These are phyloP conservation scores for Rhynchomys soricoides DNA, from an alignment of 2,113 vertebrate genomes.

Conservation along the genomic window DNA sequence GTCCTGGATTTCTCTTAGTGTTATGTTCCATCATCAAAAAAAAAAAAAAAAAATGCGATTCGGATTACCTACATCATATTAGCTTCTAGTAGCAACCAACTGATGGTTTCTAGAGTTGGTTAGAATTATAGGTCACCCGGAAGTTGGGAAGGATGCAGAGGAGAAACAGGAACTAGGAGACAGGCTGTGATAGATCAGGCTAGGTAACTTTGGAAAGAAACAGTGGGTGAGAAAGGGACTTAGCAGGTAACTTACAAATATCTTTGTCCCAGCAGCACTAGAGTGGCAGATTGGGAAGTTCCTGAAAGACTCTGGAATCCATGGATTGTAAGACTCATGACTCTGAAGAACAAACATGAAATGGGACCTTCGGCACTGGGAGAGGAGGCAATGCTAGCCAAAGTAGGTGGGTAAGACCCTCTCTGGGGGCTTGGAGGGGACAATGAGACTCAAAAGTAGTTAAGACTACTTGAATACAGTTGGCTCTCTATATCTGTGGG, in stretches of 20 bases:
- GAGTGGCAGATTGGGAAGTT: neutral
- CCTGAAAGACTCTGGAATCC: neutral
- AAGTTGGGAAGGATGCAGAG: fast-evolving
- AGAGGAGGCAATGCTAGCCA: no score
- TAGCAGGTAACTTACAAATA: neutral
- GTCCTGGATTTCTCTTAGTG: neutral
- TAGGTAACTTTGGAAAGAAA: neutral
- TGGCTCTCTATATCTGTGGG: neutral
- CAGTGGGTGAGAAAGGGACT: neutral
- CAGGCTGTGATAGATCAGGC: no score
- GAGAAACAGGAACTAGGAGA: neutral
- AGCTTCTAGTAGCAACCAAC: neutral
- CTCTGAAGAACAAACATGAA: neutral
- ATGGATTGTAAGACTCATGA: neutral
- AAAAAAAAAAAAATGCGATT: neutral
- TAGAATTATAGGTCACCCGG: neutral
- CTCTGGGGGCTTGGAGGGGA: neutral
- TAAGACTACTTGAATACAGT: neutral
- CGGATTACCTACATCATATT: no score
- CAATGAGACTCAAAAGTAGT: neutral
- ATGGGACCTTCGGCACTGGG: neutral
- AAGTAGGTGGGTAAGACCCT: neutral
- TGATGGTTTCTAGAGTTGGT: neutral
- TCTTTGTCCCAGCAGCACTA: neutral
- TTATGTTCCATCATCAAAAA: neutral